Evolutionary conservation across 2,113 vertebrate genomes (phyloP).

Genomic region (Acanthisitta chloris): DNA sequence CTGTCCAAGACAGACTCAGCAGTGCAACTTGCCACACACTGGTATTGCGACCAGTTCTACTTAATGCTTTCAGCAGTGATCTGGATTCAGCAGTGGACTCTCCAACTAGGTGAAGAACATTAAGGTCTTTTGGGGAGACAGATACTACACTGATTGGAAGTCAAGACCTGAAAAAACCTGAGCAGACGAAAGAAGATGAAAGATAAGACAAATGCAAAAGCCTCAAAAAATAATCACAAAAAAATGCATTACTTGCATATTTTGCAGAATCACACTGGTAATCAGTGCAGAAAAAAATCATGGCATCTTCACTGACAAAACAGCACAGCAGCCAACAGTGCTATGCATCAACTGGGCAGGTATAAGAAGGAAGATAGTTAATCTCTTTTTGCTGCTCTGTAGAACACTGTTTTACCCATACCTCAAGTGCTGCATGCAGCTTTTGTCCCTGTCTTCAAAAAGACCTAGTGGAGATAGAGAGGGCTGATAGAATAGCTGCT

Average conservation of each 20-base stretch:
- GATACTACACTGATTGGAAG: background rate
- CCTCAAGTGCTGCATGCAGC: fast-evolving
- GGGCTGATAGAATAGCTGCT: background rate
- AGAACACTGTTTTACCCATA: background rate
- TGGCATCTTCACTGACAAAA: background rate
- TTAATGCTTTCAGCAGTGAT: background rate
- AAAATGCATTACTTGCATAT: background rate
- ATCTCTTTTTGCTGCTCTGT: background rate
- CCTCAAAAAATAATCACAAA: background rate
- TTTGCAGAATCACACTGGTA: background rate
- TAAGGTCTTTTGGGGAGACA: background rate
- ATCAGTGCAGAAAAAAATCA: background rate
- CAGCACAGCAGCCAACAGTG: background rate
- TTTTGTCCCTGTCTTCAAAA: background rate
- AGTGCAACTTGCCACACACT: background rate
- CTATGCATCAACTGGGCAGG: background rate
- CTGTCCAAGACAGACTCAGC: background rate
- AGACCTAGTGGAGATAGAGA: background rate
- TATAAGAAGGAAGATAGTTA: background rate
- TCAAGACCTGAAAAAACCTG: background rate
- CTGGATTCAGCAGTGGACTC: background rate
- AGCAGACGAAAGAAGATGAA: background rate
- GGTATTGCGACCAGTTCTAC: background rate
- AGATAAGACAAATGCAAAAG: background rate
- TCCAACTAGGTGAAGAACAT: background rate